Base-by-base conservation (phyloP, 1,140 invertebrate genomes). In the Chymomyza costata region DNA sequence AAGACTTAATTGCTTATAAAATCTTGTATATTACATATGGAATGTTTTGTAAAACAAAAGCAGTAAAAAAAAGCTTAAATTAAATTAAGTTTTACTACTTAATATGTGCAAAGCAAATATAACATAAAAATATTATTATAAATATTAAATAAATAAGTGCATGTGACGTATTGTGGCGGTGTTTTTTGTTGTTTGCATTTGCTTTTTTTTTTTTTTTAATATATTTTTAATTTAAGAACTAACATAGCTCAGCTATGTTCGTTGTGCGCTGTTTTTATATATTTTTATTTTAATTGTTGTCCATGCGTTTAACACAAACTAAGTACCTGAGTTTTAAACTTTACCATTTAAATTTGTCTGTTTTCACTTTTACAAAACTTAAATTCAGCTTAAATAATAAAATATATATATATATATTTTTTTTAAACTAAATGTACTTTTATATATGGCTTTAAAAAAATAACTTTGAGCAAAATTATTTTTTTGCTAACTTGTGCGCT, bases 141-240 rank as follows among this genome's bases (percentile, higher is more conserved):
- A 63, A 45, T 51, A 61, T 78, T 76, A 71, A 76, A 78, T 76
- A 78, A 59, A 25, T 25, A 25, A 78, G 73, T 76, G 71, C 71
- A 78, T 76, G 71, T 76, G 71, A 76, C 71, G 71, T 78, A 78
- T 76, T 78, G 71, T 76, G 70, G 70, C 70, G 53, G 56, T 76
- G 71, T 76, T 62, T 49, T 60, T 37, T 49, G 18, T 37, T 39
- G 34, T 37, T 44, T 17, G 47, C 38, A 30, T 28, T 51, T 13
- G 21, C 10, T 19, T 28, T 32, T 32, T 19, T 38, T n/a, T 47
- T 5, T 30, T 50, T 39, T 48, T 11, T 31, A 34, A 32, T 44
- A n/a, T 46, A 11, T 44, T 40, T 35, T 17, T 41, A 28, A 31
- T 41, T 11, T 35, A 17, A 13, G 19, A 19, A 11, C 1, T 14